Evolutionary conservation across 2,797 vertebrate genomes (phyloP).

Genomic region (Darevskia nairensis): DNA sequence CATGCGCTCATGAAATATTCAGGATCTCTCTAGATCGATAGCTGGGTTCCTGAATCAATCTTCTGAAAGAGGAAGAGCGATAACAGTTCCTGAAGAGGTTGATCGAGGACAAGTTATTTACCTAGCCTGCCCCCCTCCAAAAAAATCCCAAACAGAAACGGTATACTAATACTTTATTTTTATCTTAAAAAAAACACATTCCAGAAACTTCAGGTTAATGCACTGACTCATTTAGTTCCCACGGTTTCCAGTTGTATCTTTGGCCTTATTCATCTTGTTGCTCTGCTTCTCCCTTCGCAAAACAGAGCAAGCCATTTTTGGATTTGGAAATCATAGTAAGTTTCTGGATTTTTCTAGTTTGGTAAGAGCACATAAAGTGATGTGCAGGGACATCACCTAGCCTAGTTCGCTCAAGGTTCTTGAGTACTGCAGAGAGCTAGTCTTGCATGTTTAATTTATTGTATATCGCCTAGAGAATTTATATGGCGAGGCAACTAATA

Average conservation of each 20-base stretch:
- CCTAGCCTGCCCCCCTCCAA: not conserved
- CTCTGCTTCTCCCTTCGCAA: not conserved
- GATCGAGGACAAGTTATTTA: not conserved
- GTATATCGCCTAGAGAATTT: not conserved
- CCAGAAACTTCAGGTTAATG: not conserved
- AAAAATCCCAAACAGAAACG: not conserved
- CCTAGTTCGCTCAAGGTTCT: not conserved
- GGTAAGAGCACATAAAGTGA: not conserved
- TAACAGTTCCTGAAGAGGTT: no score
- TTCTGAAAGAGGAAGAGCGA: not conserved
- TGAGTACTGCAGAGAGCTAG: not conserved
- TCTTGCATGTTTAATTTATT: not conserved
- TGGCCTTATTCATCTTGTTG: not conserved
- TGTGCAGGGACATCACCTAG: not conserved
- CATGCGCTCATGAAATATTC: not conserved
- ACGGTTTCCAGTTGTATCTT: not conserved
- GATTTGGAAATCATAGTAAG: constrained; percentile 13
- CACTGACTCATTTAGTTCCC: not conserved
- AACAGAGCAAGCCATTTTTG: not conserved
- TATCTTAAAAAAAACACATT: not conserved
- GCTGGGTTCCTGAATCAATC: not conserved
- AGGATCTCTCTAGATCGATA: not conserved
- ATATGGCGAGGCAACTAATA: not conserved
- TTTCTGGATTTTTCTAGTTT: not conserved
- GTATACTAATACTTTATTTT: not conserved